Percentiles rank a stretch among this genome's conserved stretches.
Conservation (phyloP, 2,113 vertebrate genomes). For the Deroptyus accipitrinus region DNA sequence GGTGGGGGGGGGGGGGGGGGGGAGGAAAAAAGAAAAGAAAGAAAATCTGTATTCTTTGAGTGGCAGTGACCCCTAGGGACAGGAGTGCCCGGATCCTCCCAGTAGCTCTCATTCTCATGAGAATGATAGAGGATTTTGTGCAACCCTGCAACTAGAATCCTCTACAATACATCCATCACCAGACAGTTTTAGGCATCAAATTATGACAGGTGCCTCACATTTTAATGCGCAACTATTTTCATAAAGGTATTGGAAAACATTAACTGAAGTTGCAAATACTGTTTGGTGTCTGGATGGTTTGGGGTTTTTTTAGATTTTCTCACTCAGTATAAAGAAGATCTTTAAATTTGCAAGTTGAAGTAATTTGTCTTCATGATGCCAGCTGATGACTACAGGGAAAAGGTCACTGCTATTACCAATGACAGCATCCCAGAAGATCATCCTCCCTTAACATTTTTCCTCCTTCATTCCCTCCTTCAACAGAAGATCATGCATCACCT, state of each 20-base stretch:
- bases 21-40: neutral
- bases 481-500: constrained; percentile 38
- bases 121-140: neutral
- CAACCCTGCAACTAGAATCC: neutral
- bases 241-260: neutral
- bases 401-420: constrained; percentile 28
- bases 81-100: neutral
- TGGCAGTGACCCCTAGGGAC: neutral
- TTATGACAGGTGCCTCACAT: neutral
- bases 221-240: neutral
- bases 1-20: no score
- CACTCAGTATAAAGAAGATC: neutral
- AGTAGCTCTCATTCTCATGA: neutral
- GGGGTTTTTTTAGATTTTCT: neutral
- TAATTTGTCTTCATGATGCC: constrained; percentile 50
- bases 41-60: neutral
- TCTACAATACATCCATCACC: neutral
- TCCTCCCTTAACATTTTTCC: constrained; percentile 9
- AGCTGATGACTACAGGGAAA: constrained; percentile 49
- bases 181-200: neutral
- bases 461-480: neutral
- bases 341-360: constrained; percentile 23
- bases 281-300: neutral
- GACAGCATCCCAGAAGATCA: constrained; percentile 25
- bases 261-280: neutral